Conservation (phyloP, 2,113 vertebrate genomes). For the Rhegmatorhina hoffmannsi region DNA sequence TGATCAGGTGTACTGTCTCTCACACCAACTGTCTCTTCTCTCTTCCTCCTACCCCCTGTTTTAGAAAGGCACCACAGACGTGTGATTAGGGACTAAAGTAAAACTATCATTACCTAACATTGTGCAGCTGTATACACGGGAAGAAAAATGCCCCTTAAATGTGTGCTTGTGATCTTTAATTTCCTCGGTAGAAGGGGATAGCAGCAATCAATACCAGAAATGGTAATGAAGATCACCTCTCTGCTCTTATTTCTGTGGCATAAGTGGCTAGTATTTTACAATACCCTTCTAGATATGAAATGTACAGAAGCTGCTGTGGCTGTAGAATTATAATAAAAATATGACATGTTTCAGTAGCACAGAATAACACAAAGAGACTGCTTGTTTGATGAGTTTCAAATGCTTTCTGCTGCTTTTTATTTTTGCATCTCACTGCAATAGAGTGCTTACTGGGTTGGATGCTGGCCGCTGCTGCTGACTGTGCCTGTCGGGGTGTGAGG, state of each 20-base stretch:
- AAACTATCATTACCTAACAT: not conserved
- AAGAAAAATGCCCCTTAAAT: constrained; percentile 1
- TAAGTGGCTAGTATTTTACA: not conserved
- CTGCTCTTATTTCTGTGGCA: not conserved
- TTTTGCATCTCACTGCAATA: constrained; percentile 10
- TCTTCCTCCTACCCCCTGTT: not conserved
- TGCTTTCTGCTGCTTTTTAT: constrained; percentile 13
- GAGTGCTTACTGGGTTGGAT: not conserved
- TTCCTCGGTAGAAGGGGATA: constrained; percentile 22
- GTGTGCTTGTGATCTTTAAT: constrained; percentile 45
- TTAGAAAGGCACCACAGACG: not conserved
- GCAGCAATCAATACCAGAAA: constrained; percentile 14
- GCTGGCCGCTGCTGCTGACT: not conserved
- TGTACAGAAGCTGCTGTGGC: not conserved
- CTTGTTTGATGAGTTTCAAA: constrained; percentile 40
- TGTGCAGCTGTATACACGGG: not conserved
- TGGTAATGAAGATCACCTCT: constrained; percentile 10
- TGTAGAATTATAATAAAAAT: not conserved
- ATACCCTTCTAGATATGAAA: not conserved
- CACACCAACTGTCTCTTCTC: not conserved
- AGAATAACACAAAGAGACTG: not conserved
- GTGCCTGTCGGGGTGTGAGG: not conserved
- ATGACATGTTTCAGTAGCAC: not conserved
- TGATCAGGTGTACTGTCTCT: not conserved
- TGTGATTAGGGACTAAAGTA: not conserved